Evolutionary conservation across 2,888 invertebrate species (phyloP).

Genomic region (Synanthedon myopaeformis): DNA sequence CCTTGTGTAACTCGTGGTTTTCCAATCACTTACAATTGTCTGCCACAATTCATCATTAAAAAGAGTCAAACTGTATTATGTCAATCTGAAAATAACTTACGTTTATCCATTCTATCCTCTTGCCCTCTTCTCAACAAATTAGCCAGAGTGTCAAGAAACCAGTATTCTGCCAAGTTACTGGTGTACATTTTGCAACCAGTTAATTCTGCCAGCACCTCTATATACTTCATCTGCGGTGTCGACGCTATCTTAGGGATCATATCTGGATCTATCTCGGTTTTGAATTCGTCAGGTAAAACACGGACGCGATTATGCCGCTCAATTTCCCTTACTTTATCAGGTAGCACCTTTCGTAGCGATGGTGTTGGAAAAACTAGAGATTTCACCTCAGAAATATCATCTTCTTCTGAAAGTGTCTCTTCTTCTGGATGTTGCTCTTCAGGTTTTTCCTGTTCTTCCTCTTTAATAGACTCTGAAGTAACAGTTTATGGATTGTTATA

Average conservation of each 20-base stretch:
- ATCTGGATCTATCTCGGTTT: constrained; percentile 32
- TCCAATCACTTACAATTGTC: too few species aligned
- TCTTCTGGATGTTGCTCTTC: constrained; percentile 20
- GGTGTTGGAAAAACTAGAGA: constrained; percentile 43
- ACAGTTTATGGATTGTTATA: too few species aligned
- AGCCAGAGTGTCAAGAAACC: constrained; percentile 65
- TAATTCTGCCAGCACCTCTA: constrained; percentile 44
- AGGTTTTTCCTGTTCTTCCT: constrained; percentile 14
- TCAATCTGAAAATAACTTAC: constrained; percentile 21
- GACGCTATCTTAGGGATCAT: constrained; percentile 39
- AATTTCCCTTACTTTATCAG: constrained; percentile 33
- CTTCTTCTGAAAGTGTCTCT: constrained; percentile 5
- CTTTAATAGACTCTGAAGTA: constrained; percentile 10
- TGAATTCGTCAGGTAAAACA: constrained; percentile 43
- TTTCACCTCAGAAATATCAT: constrained; percentile 18
- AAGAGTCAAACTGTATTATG: background rate
- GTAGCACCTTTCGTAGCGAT: constrained; percentile 36
- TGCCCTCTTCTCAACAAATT: constrained; percentile 52
- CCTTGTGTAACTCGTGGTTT: too few species aligned
- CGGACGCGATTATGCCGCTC: constrained; percentile 42
- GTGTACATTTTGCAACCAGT: constrained; percentile 46
- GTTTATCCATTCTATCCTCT: constrained; percentile 33
- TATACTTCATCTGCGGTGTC: constrained; percentile 41
- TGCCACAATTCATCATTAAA: too few species aligned
- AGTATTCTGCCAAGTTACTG: constrained; percentile 54